Conservation (phyloP, 2,113 vertebrate species). For the Lophius piscatorius region DNA sequence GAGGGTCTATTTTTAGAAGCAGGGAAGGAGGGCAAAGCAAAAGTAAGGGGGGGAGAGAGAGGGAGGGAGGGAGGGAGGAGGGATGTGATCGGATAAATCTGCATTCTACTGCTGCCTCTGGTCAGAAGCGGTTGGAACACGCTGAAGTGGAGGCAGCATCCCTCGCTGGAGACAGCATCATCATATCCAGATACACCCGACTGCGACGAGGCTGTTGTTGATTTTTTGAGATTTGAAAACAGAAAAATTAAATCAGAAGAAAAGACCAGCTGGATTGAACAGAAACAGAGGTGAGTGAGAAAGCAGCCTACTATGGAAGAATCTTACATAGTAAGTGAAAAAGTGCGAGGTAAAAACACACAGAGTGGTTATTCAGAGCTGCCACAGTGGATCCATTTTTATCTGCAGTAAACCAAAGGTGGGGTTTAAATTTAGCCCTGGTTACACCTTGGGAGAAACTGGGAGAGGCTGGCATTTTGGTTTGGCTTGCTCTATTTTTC, state of each 20-base stretch:
- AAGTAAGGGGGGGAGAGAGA: slow-evolving; percentile 65
- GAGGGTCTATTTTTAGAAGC: slow-evolving; percentile 84
- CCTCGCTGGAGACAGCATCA: slow-evolving; percentile 31
- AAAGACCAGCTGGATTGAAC: slow-evolving; percentile 5
- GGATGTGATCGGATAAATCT: slow-evolving; percentile 68
- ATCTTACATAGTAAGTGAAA: slow-evolving; percentile 20
- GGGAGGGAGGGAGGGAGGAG: slow-evolving; percentile 41
- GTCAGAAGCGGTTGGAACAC: slow-evolving; percentile 60
- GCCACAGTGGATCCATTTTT: slow-evolving; percentile 43
- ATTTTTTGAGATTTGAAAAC: slow-evolving; percentile 8
- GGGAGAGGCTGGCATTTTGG: slow-evolving; percentile 68
- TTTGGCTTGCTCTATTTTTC: slow-evolving; percentile 67
- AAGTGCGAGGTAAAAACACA: slow-evolving; percentile 27
- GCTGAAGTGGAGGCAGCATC: slow-evolving; percentile 34
- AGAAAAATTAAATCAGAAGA: slow-evolving; percentile 8
- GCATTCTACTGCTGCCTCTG: slow-evolving; percentile 68
- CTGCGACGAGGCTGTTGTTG: slow-evolving; percentile 8
- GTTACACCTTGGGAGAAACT: slow-evolving; percentile 68
- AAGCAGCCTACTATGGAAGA: slow-evolving; percentile 13
- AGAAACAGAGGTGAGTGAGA: slow-evolving; percentile 65
- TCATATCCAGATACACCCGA: slow-evolving; percentile 2
- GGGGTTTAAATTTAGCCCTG: slow-evolving; percentile 71
- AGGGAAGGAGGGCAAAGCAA: slow-evolving; percentile 77
- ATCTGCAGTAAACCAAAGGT: slow-evolving; percentile 60
- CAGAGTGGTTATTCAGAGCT: slow-evolving; percentile 19